These are phyloP conservation scores for Tauraco erythrolophus DNA, from an alignment of 2,113 vertebrate genomes.

Conservation along the genomic window DNA sequence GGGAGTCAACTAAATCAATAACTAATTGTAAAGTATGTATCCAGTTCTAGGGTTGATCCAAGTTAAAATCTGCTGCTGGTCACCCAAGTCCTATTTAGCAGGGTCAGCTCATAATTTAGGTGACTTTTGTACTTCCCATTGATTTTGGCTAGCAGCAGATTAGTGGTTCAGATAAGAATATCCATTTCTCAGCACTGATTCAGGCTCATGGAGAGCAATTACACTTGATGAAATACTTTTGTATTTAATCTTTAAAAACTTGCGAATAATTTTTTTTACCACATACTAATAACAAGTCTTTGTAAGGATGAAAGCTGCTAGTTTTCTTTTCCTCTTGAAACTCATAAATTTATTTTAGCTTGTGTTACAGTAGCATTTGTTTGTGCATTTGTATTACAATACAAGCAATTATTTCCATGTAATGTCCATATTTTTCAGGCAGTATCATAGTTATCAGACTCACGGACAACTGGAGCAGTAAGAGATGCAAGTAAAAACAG, in stretches of 20 bases:
- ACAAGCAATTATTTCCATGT: not conserved
- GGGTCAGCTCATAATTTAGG: slow-evolving; percentile 16
- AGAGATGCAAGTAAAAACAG: not conserved
- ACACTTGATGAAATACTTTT: not conserved
- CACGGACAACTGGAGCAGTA: not conserved
- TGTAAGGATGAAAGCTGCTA: not conserved
- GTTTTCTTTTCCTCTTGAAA: not conserved
- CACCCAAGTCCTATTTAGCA: slow-evolving; percentile 23
- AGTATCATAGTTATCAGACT: not conserved
- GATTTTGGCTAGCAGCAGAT: slow-evolving; percentile 49
- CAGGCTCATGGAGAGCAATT: not conserved
- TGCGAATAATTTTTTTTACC: not conserved
- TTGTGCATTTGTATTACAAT: not conserved
- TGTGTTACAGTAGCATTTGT: not conserved
- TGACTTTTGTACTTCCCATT: slow-evolving; percentile 30
- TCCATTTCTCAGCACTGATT: not conserved
- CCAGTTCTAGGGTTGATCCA: not conserved
- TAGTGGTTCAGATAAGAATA: not conserved
- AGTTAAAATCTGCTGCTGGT: slow-evolving; percentile 28
- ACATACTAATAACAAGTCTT: not conserved
- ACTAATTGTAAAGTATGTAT: slow-evolving; percentile 35
- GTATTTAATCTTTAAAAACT: not conserved
- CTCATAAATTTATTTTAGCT: not conserved
- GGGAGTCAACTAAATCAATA: slow-evolving; percentile 43
- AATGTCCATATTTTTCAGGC: not conserved